Evolutionary conservation across 2,888 invertebrate species (phyloP), one percentile per base, ranked within the genome.

Genomic region (Atethmia centrago): DNA sequence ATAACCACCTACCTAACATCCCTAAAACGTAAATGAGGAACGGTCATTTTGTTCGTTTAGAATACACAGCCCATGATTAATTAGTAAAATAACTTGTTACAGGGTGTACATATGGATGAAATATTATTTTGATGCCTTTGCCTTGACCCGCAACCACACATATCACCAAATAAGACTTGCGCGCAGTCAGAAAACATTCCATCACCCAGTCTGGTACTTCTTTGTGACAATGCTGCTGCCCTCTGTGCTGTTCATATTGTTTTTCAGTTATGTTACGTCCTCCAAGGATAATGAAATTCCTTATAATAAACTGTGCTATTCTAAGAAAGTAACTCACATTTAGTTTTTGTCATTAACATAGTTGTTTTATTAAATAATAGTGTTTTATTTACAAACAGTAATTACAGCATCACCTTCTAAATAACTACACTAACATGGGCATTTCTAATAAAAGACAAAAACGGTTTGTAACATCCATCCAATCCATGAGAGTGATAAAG

Each of bases 61-160:
- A 28, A 28, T 47, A 47, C 21, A 47, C 28, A 36, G 8, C 25
- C 65, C 51, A 16, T 63, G 8, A 42, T n/a, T 53, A 28, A 67
- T 62, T 16, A 53, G 16, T 64, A 36, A 42, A 40, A 51, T 64
- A 42, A 49, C n/a, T 71, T 76, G 58, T 81, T 85, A 40, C 86
- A 88, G 88, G 40, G 74, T 85, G 9, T 75, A 71, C 56, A 78
- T 42, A 21, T 88, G 88, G 88, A 84, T 88, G 84, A 80, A 80
- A 64, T 19, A 25, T 16, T 73, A 85, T 64, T 78, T 83, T 45
- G 40, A 76, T 7, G 14, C 36, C 3, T 69, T 53, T 42, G 64
- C 71, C 8, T 12, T 55, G 25, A 51, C 47, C 16, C 74, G 75
- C 25, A 53, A 73, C 51, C 14, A 21, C 1, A 28, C 25, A 12